Evolutionary conservation across 2,888 invertebrate species (phyloP).

Genomic region (Trypoxylon attenuatum): DNA sequence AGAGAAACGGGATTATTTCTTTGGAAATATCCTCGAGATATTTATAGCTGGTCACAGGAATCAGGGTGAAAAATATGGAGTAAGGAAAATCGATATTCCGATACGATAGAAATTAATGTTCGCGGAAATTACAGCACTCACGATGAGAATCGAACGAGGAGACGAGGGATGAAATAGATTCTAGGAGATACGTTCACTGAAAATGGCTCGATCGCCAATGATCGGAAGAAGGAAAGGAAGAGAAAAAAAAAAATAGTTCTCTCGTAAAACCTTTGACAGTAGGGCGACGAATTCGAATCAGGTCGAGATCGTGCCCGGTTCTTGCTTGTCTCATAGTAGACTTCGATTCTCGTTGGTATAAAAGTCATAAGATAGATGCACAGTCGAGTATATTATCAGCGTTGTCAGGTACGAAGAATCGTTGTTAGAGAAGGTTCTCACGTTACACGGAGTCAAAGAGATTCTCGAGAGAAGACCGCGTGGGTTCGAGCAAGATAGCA

Average conservation of each 20-base stretch:
- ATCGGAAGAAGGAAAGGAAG: too few relatives aligned
- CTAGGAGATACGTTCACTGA: not conserved
- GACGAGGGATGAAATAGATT: not conserved
- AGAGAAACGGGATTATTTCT: too few relatives aligned
- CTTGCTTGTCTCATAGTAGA: not conserved
- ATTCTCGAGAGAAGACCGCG: conserved; percentile 12
- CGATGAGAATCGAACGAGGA: not conserved
- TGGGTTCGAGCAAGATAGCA: too few relatives aligned
- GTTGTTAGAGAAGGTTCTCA: conserved; percentile 44
- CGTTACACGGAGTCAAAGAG: conserved; percentile 14
- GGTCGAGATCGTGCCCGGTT: too few relatives aligned
- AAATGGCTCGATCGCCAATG: too few relatives aligned
- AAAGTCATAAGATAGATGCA: not conserved
- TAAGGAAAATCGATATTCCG: not conserved
- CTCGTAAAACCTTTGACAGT: not conserved
- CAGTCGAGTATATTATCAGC: conserved; percentile 10
- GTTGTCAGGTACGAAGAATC: conserved; percentile 50
- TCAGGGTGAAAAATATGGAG: not conserved
- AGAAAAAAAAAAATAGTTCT: too few relatives aligned
- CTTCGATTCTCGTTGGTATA: not conserved
- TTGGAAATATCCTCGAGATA: too few relatives aligned
- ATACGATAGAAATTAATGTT: not conserved
- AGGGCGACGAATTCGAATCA: too few relatives aligned
- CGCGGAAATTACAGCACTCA: not conserved
- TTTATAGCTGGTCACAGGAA: not conserved